Conservation (phyloP, 2,113 vertebrate genomes). For the Synchiropus splendidus region DNA sequence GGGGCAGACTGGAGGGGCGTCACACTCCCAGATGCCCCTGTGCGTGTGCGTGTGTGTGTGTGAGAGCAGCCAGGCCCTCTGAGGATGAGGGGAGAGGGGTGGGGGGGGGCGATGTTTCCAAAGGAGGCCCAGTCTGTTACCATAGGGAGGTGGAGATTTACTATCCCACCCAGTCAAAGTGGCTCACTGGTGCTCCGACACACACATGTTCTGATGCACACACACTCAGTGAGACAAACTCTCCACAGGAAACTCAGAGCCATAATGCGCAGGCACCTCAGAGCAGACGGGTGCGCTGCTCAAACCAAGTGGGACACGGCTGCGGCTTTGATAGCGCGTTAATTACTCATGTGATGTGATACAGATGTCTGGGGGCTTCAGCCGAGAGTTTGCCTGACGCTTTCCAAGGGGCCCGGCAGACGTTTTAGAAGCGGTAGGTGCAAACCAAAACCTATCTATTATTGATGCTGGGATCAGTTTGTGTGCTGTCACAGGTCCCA, state of each 20-base stretch:
- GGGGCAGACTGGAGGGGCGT: conserved; percentile 31
- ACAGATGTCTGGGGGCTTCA: conserved; percentile 75
- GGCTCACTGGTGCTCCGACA: conserved; percentile 52
- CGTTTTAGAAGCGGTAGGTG: conserved; percentile 78
- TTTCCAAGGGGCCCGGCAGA: conserved; percentile 70
- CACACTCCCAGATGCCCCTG: conserved; percentile 19
- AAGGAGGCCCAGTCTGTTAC: conserved; percentile 60
- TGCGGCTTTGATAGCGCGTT: conserved; percentile 71
- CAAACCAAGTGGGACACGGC: conserved; percentile 69
- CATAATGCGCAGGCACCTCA: conserved; percentile 67
- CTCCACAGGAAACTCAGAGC: conserved; percentile 69
- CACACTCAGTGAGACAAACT: conserved; percentile 36
- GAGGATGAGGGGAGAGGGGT: conserved; percentile 33
- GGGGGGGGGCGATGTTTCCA: conserved; percentile 63
- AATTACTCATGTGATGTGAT: conserved; percentile 77
- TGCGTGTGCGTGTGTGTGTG: background rate
- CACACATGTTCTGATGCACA: conserved; percentile 24
- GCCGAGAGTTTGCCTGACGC: conserved; percentile 71
- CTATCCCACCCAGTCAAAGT: conserved; percentile 73
- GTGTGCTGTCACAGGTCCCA: conserved; percentile 68
- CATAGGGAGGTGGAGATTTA: conserved; percentile 75
- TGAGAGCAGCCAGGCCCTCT: background rate
- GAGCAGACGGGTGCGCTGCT: conserved; percentile 63
- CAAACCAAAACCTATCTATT: conserved; percentile 71
- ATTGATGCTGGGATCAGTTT: conserved; percentile 71